Base-by-base conservation (phyloP, 2,797 vertebrate genomes). In the Channallabes apus region DNA sequence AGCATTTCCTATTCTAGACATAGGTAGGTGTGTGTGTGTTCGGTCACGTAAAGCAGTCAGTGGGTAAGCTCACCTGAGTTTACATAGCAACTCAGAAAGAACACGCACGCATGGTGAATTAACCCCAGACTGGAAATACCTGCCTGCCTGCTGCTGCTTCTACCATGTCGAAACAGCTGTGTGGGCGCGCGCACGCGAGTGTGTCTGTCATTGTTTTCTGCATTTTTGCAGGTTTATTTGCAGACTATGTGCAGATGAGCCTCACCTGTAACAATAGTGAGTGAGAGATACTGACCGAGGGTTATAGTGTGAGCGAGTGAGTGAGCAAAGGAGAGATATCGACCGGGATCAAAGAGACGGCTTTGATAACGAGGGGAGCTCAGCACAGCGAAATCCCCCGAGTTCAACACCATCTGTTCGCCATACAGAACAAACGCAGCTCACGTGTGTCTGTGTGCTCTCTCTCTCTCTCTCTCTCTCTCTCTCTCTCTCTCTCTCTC, bases 91-190 rank as follows among this genome's bases (percentile, higher is more conserved):
- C 76, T 61, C 6, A 2, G 6, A 38, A 62, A 87, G 65, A 76
- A 68, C 41, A 46, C 75, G 22, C 18, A 38, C 41, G 71, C 82
- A 62, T 41, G n/a, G 51, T 14, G 24, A 17, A 46, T 64, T 64
- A 62, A 89, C 69, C 56, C 75, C 32, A 82, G 90, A 94, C 94
- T 92, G 92, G 93, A 94, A 92, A 93, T 94, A 94, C 93, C 93
- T 90, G 94, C 87, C 84, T 82, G 69, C 62, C 86, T 90, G 78
- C 88, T 61, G 72, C 72, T 41, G 7, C 54, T 20, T 58, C 51
- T 75, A 29, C 46, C 32, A 18, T 67, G 68, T 69, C 64, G 35
- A 38, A 32, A 69, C 75, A 85, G 61, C 54, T 73, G 24, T 41
- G 56, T 11, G 78, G 4, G 56, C 20, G 75, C 0, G 38, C 38